Base-by-base conservation (phyloP, 2,113 vertebrate species). In the Piaya cayana region DNA sequence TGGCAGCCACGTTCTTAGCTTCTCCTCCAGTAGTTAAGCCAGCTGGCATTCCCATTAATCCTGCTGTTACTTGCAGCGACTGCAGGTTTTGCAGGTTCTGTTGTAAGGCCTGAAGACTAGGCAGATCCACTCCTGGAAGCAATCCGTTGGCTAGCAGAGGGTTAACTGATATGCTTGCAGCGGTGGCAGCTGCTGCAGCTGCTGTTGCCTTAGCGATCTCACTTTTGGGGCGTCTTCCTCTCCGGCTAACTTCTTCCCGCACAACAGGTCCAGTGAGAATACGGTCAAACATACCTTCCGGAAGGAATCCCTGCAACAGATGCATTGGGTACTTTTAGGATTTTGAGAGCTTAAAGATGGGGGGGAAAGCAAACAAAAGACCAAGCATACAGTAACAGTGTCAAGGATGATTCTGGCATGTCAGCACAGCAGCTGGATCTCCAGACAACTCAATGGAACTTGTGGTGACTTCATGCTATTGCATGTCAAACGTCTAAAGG, bases 191-290 rank as follows among this genome's bases (percentile, higher is more conserved):
- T 4, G 97, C 97, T 0, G 98, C 96, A 0, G 98, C 97, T 0
- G 97, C 95, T 0, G 98, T 92, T 7, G 98, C 98, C 97, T 99
- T 99, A 2, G 98, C 98, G 56, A 98, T 90, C 74, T 99, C 99
- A 27, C 99, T 99, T 93, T 99, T 99, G 43, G 99, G 99, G 86
- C 99, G 98, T n/a, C 99, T 96, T 17, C 99, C 99, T 32, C 99
- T 96, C 32, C 99, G 97, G 95, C 99, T 99, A 49, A 99, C 99
- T 97, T 99, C 99, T 76, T 99, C 99, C 7, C 99, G 98, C 90
- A 99, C 99, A 23, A 99, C 99, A 20, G 99, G 99, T 43, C 99
- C 99, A 2, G 99, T 99, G 69, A 99, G 98, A 95, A 99, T 99
- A 11, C 99, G 98, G 86, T 99, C 99, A 76, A 98, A 99, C 99